Conservation (phyloP, 2,113 vertebrate species). For the Mormyrus lacerda region DNA sequence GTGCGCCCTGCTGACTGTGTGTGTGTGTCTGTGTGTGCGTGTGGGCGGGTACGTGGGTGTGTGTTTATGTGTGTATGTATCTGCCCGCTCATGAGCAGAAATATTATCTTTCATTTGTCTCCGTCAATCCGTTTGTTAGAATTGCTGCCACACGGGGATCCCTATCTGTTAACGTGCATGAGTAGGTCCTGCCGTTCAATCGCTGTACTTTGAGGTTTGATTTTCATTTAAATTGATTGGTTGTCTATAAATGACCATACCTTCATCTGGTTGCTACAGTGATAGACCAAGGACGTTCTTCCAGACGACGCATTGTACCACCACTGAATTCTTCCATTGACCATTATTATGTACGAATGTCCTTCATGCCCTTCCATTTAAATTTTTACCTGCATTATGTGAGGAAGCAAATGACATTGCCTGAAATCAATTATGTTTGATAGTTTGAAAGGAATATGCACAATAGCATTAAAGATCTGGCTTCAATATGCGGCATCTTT, state of each 20-base stretch:
- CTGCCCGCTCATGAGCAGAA: constrained; percentile 55
- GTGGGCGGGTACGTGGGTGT: constrained; percentile 5
- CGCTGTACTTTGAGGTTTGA: constrained; percentile 45
- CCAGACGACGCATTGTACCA: constrained; percentile 54
- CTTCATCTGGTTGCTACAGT: constrained; percentile 49
- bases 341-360: constrained; percentile 66
- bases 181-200: constrained; percentile 62
- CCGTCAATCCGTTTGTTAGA: constrained; percentile 47
- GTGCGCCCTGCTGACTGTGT: constrained; percentile 17
- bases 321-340: constrained; percentile 57
- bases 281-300: constrained; percentile 64
- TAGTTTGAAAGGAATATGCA: constrained; percentile 60
- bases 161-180: constrained; percentile 51
- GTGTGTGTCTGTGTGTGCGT: constrained; percentile 6
- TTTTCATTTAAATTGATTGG: constrained; percentile 65
- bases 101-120: constrained; percentile 56
- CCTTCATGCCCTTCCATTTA: constrained; percentile 66
- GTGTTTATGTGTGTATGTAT: constrained; percentile 21
- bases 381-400: constrained; percentile 60
- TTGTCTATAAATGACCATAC: constrained; percentile 54
- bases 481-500: constrained; percentile 56
- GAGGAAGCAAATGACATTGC: constrained; percentile 54
- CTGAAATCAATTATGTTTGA: constrained; percentile 56
- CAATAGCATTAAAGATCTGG: constrained; percentile 63
- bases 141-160: constrained; percentile 28